Evolutionary conservation across 30 jellyfish, hydroid and myxozoan species (phyloP), one percentile per base, ranked within the genome.

Genomic region (Nemopilema nomurai): DNA sequence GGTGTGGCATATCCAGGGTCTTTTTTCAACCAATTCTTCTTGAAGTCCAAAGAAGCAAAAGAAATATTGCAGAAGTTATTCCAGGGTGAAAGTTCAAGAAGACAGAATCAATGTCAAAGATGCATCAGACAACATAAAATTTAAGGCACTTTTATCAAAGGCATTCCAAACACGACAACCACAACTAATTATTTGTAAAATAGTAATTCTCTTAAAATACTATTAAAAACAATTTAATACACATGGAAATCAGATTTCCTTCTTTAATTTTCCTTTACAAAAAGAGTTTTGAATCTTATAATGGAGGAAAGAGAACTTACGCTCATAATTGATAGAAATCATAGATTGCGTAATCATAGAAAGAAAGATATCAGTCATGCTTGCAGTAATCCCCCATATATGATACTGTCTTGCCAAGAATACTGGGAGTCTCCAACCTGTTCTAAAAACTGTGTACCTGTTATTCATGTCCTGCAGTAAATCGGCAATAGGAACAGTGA

Each of bases 331-430:
- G 63, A 62, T 86, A 1, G 95, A 87, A n/a, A n/a, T n/a, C n/a
- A n/a, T n/a, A n/a, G n/a, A n/a, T n/a, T 41, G 57, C 24, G 77
- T 49, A 20, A 86, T 73, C 82, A 74, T 81, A 0, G 97, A 85
- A 20, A 92, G 92, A 33, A 92, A 57, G 67, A 50, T 51, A 66
- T 92, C 98, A 0, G 96, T 87, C 21, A 87, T 73, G 19, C 33
- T 51, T 30, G 98, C 98, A 82, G 98, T 87, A 62, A 92, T 49
- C 18, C 98, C 98, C 98, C 98, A 92, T 6, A 92, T 77, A 9
- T 77, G 88, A 51, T 82, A 78, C 18, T 71, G 83, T 13, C 62
- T 62, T 24, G 77, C 82, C 27, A 49, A 62, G 51, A 79, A 84
- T 21, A 92, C 97, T 6, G 98, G 98, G 80, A 81, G 21, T 25